Conservation (phyloP, 1,140 invertebrate species). For the Drusus annulatus region DNA sequence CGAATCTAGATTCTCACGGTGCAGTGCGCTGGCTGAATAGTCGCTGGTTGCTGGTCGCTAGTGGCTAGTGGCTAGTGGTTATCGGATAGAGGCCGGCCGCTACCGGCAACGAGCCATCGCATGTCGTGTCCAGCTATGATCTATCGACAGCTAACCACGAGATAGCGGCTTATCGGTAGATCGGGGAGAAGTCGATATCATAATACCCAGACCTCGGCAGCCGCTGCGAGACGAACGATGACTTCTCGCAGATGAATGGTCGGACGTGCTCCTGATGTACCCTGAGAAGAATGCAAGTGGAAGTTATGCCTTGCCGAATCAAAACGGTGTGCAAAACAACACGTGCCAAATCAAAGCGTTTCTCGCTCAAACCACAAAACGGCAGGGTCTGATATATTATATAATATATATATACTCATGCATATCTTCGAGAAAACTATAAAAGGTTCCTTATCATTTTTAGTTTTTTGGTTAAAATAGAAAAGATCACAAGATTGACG, state of each 20-base stretch:
- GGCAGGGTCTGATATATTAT: no score
- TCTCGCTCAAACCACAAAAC: no score
- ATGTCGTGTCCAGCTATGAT: constrained; percentile 43
- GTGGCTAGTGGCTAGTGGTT: background rate
- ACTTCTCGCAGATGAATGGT: constrained; percentile 9
- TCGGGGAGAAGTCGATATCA: constrained; percentile 39
- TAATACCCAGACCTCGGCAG: constrained; percentile 8
- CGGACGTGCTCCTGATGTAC: background rate
- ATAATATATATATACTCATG: no score
- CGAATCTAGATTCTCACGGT: constrained; percentile 34
- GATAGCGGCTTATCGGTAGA: constrained; percentile 16
- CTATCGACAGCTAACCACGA: constrained; percentile 42
- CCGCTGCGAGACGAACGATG: constrained; percentile 23
- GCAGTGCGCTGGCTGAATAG: background rate
- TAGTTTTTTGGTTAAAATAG: no score
- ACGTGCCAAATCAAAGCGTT: constrained; percentile 1
- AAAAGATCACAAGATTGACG: no score
- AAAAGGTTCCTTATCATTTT: no score
- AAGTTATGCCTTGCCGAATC: background rate
- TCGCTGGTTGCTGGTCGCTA: background rate
- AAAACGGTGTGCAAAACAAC: background rate
- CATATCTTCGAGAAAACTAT: no score
- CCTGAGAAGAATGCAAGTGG: background rate
- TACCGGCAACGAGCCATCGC: constrained; percentile 28
- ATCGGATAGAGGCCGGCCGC: background rate